Evolutionary conservation across 2,797 vertebrate species (phyloP).

Genomic region (Spinus pinus): DNA sequence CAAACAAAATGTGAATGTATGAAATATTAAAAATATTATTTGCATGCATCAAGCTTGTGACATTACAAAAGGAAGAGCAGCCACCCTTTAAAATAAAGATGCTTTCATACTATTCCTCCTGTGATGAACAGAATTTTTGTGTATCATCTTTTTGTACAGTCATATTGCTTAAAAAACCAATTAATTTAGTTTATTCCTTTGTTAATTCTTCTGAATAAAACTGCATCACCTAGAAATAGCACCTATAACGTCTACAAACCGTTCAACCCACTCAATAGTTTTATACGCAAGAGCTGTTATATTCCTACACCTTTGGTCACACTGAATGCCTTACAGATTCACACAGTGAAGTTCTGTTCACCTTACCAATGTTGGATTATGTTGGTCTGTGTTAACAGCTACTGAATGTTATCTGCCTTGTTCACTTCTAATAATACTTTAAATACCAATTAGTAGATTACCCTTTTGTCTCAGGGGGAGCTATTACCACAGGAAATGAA

Average conservation of each 20-base stretch:
- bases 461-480: neutral
- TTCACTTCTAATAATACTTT: neutral
- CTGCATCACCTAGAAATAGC: neutral
- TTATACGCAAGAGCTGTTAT: neutral
- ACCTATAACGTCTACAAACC: neutral
- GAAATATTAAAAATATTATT: neutral
- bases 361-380: neutral
- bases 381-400: neutral
- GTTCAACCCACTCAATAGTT: neutral
- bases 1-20: neutral
- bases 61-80: neutral
- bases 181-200: neutral
- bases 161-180: neutral
- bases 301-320: neutral
- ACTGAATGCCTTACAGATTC: neutral
- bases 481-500: neutral
- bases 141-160: neutral
- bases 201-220: neutral
- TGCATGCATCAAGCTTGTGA: neutral
- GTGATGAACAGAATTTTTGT: neutral
- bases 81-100: neutral
- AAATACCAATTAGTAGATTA: neutral
- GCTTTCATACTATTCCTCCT: neutral
- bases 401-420: neutral
- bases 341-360: neutral